phyloP scores from a whole-genome alignment of 1,140 invertebrate genomes.

The Mya arenaria region DNA sequence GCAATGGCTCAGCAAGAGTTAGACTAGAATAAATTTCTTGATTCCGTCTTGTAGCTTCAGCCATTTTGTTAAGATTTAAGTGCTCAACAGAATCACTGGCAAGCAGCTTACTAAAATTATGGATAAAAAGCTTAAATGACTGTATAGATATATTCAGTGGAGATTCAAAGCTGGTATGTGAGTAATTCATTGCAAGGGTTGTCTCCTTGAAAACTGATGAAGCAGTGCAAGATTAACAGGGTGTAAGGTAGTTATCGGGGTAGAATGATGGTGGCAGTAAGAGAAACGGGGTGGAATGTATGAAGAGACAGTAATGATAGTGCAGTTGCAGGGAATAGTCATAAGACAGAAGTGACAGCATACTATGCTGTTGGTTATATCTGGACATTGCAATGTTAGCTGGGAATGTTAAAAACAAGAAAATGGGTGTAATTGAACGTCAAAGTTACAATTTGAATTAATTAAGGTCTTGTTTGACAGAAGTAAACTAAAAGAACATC shows the following conservation, averaged over 20 bases:
- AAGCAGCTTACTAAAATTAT: neutral
- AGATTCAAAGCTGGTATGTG: neutral
- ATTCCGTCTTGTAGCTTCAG: neutral
- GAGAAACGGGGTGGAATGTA: neutral
- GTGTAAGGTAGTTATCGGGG: neutral
- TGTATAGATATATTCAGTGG: neutral
- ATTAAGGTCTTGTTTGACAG: neutral
- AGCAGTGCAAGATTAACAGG: neutral
- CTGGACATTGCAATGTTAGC: neutral
- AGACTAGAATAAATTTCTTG: neutral
- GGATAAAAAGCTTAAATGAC: neutral
- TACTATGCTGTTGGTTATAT: neutral
- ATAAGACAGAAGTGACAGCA: constrained; percentile 11
- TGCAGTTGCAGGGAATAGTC: neutral
- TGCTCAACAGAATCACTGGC: neutral
- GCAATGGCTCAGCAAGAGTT: neutral
- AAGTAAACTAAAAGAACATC: neutral
- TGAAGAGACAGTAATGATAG: neutral
- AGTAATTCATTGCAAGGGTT: neutral
- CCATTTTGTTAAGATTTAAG: constrained; percentile 11
- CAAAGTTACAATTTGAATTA: neutral
- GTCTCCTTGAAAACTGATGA: neutral
- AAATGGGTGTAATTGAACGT: neutral
- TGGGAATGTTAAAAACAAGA: neutral
- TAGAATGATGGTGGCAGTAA: neutral